Conservation (phyloP, 2,113 vertebrate species). For the Plotosus lineatus region DNA sequence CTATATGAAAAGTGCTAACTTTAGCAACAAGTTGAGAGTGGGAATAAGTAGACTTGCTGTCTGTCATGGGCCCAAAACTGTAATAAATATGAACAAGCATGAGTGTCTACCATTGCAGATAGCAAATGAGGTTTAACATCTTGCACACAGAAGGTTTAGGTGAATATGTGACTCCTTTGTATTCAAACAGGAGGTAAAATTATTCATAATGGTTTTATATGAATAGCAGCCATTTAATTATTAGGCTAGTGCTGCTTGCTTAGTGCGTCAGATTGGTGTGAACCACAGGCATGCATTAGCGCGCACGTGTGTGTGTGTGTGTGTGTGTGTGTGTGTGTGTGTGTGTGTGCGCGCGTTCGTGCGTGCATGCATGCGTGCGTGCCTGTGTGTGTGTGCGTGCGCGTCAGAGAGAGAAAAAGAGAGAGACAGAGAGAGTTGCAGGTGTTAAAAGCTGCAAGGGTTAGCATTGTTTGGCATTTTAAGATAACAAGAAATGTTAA, state of each 20-base stretch:
- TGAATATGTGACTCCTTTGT: slow-evolving; percentile 27
- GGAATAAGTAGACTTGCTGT: slow-evolving; percentile 37
- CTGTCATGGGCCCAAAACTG: slow-evolving; percentile 54
- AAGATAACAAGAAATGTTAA: slow-evolving; percentile 30
- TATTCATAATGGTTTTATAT: slow-evolving; percentile 51
- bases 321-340: no score
- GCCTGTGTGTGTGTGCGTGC: no score
- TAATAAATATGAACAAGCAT: slow-evolving; percentile 55
- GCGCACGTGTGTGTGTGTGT: no score
- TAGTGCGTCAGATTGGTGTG: slow-evolving; percentile 15
- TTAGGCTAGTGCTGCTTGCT: slow-evolving; percentile 35
- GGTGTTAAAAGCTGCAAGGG: slow-evolving; percentile 26
- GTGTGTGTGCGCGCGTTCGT: no score
- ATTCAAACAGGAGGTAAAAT: slow-evolving; percentile 44
- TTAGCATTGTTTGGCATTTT: slow-evolving; percentile 43
- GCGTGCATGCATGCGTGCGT: no score
- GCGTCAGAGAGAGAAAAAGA: not conserved
- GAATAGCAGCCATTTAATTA: slow-evolving; percentile 49
- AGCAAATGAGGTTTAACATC: slow-evolving; percentile 18
- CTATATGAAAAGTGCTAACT: slow-evolving; percentile 14
- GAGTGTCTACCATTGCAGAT: slow-evolving; percentile 26
- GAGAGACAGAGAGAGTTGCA: not conserved
- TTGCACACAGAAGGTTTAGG: slow-evolving; percentile 9
- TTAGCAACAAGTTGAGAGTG: slow-evolving; percentile 30
- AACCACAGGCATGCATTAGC: slow-evolving; percentile 25